A percentile compares a stretch with the other conserved stretches of the same genome.
These are phyloP conservation scores for Sarcophilus harrisii DNA, from an alignment of 2,797 vertebrate species.

Conservation along the genomic window DNA sequence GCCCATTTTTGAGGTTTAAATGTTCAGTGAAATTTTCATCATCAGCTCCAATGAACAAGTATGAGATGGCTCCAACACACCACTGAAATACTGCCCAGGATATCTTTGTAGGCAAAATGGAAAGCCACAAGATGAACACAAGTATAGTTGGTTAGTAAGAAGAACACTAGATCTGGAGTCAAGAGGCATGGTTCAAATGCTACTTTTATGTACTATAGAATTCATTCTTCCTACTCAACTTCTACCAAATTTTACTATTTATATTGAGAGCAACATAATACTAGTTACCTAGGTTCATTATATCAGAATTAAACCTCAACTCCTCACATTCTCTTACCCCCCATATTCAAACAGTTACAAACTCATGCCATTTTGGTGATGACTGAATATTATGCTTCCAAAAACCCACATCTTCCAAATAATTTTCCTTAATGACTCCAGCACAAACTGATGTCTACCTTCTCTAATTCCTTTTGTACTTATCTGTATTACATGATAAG, in stretches of 20 bases:
- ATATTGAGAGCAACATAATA: background rate
- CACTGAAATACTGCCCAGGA: background rate
- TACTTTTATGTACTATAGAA: background rate
- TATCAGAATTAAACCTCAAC: background rate
- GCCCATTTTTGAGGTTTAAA: background rate
- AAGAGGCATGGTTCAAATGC: background rate
- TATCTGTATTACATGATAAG: background rate
- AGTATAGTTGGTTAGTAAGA: background rate
- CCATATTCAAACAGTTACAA: background rate
- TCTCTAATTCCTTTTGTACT: slow-evolving; percentile 8
- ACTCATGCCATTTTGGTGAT: background rate
- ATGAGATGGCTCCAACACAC: background rate
- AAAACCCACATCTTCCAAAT: background rate
- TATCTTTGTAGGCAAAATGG: background rate
- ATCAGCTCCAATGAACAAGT: background rate
- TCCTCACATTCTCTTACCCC: background rate
- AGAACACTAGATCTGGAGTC: background rate
- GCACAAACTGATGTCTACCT: background rate
- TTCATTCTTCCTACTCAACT: background rate
- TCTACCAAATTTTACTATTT: background rate
- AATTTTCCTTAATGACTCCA: slow-evolving; percentile 12
- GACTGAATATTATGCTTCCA: background rate
- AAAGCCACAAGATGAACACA: background rate
- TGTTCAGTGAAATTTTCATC: background rate
- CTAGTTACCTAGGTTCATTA: background rate